Evolutionary conservation across 2,888 invertebrate genomes (phyloP).

Genomic region (Pristionchus arcanus): DNA sequence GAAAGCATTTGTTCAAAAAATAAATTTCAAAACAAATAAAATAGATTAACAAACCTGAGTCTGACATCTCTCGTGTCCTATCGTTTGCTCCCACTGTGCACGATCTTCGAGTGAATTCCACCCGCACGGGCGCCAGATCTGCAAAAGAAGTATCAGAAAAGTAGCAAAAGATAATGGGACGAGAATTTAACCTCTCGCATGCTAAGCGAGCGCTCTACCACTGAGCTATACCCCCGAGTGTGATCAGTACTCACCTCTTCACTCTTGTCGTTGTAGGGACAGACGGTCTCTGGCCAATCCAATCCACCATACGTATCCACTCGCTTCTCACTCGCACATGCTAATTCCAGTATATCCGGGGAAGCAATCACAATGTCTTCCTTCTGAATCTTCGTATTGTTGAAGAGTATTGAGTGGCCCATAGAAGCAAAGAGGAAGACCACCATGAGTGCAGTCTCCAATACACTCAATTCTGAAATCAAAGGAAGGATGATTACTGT

Average conservation of each 20-base stretch:
- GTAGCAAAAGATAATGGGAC: too few relatives aligned
- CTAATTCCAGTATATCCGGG: slow-evolving; percentile 73
- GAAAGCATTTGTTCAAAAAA: neutral
- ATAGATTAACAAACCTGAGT: slow-evolving; percentile 57
- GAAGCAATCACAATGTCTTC: slow-evolving; percentile 75
- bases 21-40: too few relatives aligned
- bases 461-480: slow-evolving; percentile 69
- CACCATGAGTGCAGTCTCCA: slow-evolving; percentile 74
- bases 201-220: slow-evolving; percentile 55
- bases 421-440: slow-evolving; percentile 75
- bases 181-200: slow-evolving; percentile 38
- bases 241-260: neutral
- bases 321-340: slow-evolving; percentile 70
- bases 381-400: slow-evolving; percentile 66
- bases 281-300: slow-evolving; percentile 71
- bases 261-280: slow-evolving; percentile 57
- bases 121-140: slow-evolving; percentile 59
- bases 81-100: slow-evolving; percentile 63
- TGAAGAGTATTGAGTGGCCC: slow-evolving; percentile 64
- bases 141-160: neutral
- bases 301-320: slow-evolving; percentile 75
- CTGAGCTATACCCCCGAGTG: slow-evolving; percentile 40
- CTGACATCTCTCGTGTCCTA: slow-evolving; percentile 63
- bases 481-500: neutral
- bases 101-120: slow-evolving; percentile 65